Conservation (phyloP, 2,888 invertebrate species). For the Ennomos fuscantarius region DNA sequence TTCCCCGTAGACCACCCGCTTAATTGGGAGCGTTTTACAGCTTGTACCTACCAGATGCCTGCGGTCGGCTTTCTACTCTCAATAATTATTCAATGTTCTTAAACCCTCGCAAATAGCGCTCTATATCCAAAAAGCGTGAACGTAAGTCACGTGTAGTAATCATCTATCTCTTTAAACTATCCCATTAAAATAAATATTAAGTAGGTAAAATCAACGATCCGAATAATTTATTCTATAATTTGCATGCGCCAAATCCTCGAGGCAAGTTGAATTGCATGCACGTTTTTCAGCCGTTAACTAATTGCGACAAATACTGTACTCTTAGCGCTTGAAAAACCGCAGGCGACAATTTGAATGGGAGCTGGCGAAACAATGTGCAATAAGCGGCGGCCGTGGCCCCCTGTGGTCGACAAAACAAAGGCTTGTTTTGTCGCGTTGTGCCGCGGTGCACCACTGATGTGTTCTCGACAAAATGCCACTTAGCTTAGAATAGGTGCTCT, state of each 20-base stretch:
- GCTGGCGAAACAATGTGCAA: slow-evolving; percentile 55
- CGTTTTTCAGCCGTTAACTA: slow-evolving; percentile 40
- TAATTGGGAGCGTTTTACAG: slow-evolving; percentile 64
- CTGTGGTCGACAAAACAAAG: slow-evolving; percentile 45
- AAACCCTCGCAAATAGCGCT: slow-evolving; percentile 14
- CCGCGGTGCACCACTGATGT: slow-evolving; percentile 38
- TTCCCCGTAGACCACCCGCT: slow-evolving; percentile 55
- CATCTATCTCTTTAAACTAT: slow-evolving; percentile 10
- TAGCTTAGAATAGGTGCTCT: slow-evolving; percentile 35
- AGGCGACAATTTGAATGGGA: slow-evolving; percentile 50
- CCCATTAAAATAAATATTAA: slow-evolving; percentile 25
- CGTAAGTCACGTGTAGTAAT: slow-evolving; percentile 8
- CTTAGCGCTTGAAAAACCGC: slow-evolving; percentile 46
- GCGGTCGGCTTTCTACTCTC: slow-evolving; percentile 55
- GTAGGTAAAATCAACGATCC: slow-evolving; percentile 8
- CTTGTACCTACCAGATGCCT: slow-evolving; percentile 44
- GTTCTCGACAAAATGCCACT: slow-evolving; percentile 42
- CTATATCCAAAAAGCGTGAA: background rate
- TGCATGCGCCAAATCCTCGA: slow-evolving; percentile 17
- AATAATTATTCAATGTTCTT: slow-evolving; percentile 43
- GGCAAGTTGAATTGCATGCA: slow-evolving; percentile 16
- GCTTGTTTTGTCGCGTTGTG: slow-evolving; percentile 43
- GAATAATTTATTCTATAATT: slow-evolving; percentile 22
- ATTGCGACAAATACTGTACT: slow-evolving; percentile 37
- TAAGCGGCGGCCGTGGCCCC: slow-evolving; percentile 46